Percentiles rank a stretch among this genome's conserved stretches.
phyloP scores from a whole-genome alignment of 2,113 vertebrate genomes.

The Brachionichthys hirsutus region DNA sequence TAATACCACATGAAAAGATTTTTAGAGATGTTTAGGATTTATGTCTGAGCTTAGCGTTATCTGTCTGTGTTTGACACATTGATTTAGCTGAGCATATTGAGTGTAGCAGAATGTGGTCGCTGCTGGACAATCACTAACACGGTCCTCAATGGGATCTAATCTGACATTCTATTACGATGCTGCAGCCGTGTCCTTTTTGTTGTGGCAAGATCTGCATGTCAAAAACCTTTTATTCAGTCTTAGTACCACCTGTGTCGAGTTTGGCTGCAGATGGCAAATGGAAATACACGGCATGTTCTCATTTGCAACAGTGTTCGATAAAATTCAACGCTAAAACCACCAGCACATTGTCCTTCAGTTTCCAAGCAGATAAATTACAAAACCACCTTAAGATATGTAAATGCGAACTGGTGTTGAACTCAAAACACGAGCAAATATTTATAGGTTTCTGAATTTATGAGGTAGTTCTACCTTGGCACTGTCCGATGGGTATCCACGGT shows the following conservation, averaged over 20 bases:
- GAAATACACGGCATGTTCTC: slow-evolving; percentile 15
- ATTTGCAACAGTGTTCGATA: slow-evolving; percentile 42
- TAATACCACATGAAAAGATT: slow-evolving; percentile 70
- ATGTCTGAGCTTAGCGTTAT: slow-evolving; percentile 70
- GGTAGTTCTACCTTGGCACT: slow-evolving; percentile 57
- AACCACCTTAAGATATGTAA: slow-evolving; percentile 68
- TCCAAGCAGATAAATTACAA: slow-evolving; percentile 62
- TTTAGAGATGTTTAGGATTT: slow-evolving; percentile 68
- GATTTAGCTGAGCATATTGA: slow-evolving; percentile 72
- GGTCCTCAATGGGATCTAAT: slow-evolving; percentile 5
- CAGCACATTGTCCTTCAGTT: slow-evolving; percentile 15
- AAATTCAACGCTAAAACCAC: slow-evolving; percentile 45
- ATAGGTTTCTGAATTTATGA: slow-evolving; percentile 71
- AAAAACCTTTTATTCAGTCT: neutral
- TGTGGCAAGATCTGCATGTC: neutral
- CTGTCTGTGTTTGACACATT: slow-evolving; percentile 72
- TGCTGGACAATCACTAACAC: slow-evolving; percentile 45
- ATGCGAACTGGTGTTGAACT: slow-evolving; percentile 57
- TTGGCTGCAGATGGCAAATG: neutral
- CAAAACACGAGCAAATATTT: slow-evolving; percentile 74
- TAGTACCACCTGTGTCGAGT: neutral
- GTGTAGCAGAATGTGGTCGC: slow-evolving; percentile 69
- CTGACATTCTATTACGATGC: neutral
- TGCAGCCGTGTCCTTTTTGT: neutral
- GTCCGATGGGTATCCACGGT: slow-evolving; percentile 68